Base-by-base conservation (phyloP, 2,888 invertebrate species). In the Helleia helle region DNA sequence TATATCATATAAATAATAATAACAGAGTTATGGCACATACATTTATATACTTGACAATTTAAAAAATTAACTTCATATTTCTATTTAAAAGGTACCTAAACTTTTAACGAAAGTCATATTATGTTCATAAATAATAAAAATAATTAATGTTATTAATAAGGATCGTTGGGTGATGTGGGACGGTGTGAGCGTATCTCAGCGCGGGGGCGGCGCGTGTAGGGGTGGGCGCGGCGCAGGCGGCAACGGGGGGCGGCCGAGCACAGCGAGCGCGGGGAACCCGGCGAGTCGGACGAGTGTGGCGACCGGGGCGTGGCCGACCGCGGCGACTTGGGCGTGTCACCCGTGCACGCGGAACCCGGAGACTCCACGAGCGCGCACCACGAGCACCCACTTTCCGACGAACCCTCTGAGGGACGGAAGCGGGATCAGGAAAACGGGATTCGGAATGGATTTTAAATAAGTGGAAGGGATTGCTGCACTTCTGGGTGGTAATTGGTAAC, bases 341-440 rank as follows among this genome's bases (percentile, higher is more conserved):
- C 42, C 6, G 40, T 25, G 31, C 22, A 38, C 24, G 31, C 28
- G 11, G 38, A 52, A 30, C 48, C 44, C 24, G 54, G 54, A 36
- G 54, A 56, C 44, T 51, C 60, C 38, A 47, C 55, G 49, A 60
- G 52, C 37, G 65, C 73, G 64, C 75, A 76, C 64, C 62, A 63
- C 54, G 76, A 75, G 54, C 69, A 67, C 29, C 56, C 61, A 51
- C 63, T 61, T 54, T 54, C 65, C 44, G 74, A 73, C 50, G 80
- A 72, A 37, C 61, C 69, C 57, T 77, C 80, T 79, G 71, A 45
- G 51, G 56, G 53, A 48, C 46, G 47, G 50, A 48, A 45, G 38
- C 37, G 24, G 30, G 6, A 9, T 25, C 28, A 38, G 48, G 47
- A 43, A 46, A n/a, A 36, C 43, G 43, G 51, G 46, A 47, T 46